Base-by-base conservation (phyloP, 2,113 vertebrate species). In the Aleadryas rufinucha region DNA sequence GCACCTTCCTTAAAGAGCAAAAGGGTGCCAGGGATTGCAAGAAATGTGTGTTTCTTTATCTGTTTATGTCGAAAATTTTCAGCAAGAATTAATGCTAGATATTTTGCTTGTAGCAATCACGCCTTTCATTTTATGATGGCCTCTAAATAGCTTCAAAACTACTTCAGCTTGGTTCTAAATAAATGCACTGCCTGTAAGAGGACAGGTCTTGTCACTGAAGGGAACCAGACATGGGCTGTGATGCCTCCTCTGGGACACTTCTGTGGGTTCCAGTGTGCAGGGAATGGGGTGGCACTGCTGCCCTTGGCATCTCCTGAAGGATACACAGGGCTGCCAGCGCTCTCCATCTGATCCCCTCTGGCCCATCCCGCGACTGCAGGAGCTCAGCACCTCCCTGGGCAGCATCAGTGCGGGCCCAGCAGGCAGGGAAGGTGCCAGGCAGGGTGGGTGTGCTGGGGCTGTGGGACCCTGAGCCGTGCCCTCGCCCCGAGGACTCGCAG, bases 391-490 rank as follows among this genome's bases (percentile, higher is more conserved):
- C 11, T 35, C 76, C 35, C 44, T 37, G 44, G 42, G 70, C 75
- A 70, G 41, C 52, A 13, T 30, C 6, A 14, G 70, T 39, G 70
- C 11, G 16, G 53, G 47, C 37, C 6, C 37, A 28, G 74, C 11
- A 35, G 59, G 2, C 31, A 2, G 14, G 11, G 9, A 39, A 42
- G n/a, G 9, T 74, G 24, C 50, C 19, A 3, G 24, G 50, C 30
- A 60, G 33, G 1, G n/a, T 31, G 35, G 3, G 31, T 28, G 30
- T 27, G 4, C 28, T 13, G 30, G 41, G 28, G 49, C 10, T 9
- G 0, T 31, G 21, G 26, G 23, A 24, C 21, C 31, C 59, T 0
- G 0, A 16, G 23, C 41, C 9, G 22, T 49, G 28, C n/a, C 47
- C 4, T 47, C 45, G 11, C 41, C 54, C 64, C 4, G 26, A 39